phyloP scores from a whole-genome alignment of 2,888 invertebrate species.

The Drosophila falleni region DNA sequence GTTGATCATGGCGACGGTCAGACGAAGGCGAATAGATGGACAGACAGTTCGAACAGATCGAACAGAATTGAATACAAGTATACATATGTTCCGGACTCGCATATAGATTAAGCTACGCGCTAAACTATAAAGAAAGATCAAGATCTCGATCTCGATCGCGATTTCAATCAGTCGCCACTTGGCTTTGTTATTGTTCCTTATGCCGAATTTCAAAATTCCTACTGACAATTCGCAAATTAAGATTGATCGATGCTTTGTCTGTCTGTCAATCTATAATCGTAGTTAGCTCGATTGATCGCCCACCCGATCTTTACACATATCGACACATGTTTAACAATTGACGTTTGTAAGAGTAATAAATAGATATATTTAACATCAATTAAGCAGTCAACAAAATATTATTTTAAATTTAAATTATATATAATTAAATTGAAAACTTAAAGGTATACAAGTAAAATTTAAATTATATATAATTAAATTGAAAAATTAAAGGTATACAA shows the following conservation, averaged over 20 bases:
- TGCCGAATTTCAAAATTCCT: slow-evolving; percentile 11
- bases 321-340: slow-evolving; percentile 39
- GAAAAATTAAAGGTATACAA: neutral
- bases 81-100: neutral
- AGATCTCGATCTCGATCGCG: slow-evolving; percentile 8
- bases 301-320: slow-evolving; percentile 15
- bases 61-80: slow-evolving; percentile 9
- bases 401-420: neutral
- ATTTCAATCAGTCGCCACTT: slow-evolving; percentile 12
- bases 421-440: neutral
- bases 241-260: slow-evolving; percentile 47
- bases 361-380: neutral
- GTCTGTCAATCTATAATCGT: slow-evolving; percentile 23
- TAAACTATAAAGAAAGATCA: slow-evolving; percentile 1
- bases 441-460: neutral
- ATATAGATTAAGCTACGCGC: neutral
- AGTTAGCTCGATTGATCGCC: slow-evolving; percentile 33
- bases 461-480: neutral
- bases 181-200: slow-evolving; percentile 15
- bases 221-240: slow-evolving; percentile 59
- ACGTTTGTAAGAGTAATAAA: neutral
- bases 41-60: slow-evolving; percentile 7
- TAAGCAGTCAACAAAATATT: neutral
- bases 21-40: slow-evolving; percentile 1
- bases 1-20: neutral